phyloP scores from a whole-genome alignment of 2,888 invertebrate genomes.

The Andrena fulva region DNA sequence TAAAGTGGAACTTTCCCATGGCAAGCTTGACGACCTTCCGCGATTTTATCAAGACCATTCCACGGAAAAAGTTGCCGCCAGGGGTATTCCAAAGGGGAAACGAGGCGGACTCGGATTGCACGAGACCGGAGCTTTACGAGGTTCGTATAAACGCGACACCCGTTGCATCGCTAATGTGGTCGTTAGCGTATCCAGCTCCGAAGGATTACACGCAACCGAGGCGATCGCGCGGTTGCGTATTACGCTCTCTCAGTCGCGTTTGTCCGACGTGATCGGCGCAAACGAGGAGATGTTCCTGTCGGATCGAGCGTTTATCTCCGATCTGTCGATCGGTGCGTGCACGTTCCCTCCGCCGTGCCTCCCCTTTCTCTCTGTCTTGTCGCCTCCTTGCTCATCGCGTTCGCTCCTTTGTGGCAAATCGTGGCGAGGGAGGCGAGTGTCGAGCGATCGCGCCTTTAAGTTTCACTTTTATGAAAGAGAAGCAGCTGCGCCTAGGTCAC shows the following conservation, averaged over 20 bases:
- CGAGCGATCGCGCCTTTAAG: conserved; percentile 20
- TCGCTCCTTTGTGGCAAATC: conserved; percentile 46
- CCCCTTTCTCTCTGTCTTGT: conserved; percentile 17
- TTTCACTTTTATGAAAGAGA: conserved; percentile 7
- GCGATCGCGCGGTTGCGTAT: conserved; percentile 64
- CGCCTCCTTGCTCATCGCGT: not conserved
- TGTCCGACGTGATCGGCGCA: conserved; percentile 79
- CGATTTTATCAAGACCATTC: not conserved
- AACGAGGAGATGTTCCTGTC: conserved; percentile 79
- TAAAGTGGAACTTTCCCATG: not conserved
- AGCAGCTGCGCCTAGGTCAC: too few species aligned
- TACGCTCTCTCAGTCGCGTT: conserved; percentile 72
- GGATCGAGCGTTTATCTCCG: conserved; percentile 75
- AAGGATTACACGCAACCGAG: conserved; percentile 55
- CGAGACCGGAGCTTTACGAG: not conserved
- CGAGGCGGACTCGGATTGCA: not conserved
- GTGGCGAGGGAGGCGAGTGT: conserved; percentile 13
- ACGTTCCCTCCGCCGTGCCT: conserved; percentile 28
- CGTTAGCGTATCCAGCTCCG: conserved; percentile 56
- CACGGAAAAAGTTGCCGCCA: not conserved
- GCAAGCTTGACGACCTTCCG: not conserved
- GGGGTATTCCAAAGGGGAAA: not conserved
- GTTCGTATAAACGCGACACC: conserved; percentile 27
- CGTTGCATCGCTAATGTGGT: conserved; percentile 61
- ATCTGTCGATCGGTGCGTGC: conserved; percentile 70